Conservation (phyloP, 2,113 vertebrate species). For the Ciconia boyciana region DNA sequence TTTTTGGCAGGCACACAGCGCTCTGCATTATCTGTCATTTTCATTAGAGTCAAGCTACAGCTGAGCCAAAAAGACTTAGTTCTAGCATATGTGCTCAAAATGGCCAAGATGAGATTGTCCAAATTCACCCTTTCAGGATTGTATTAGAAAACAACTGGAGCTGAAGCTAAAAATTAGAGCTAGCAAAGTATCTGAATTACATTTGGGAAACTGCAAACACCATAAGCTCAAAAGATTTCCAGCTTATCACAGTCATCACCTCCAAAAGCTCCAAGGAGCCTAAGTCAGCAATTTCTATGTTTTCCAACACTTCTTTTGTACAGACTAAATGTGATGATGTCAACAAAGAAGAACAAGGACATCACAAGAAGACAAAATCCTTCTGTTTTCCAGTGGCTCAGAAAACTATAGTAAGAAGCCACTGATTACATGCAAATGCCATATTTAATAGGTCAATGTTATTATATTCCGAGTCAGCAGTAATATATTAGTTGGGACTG, state of each 20-base stretch:
- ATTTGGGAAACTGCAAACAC: slow-evolving; percentile 56
- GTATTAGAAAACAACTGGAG: slow-evolving; percentile 55
- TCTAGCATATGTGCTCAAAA: slow-evolving; percentile 78
- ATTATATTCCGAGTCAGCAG: slow-evolving; percentile 62
- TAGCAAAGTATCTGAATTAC: slow-evolving; percentile 56
- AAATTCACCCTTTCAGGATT: slow-evolving; percentile 73
- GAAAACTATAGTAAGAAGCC: slow-evolving; percentile 15
- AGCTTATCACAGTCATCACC: slow-evolving; percentile 52
- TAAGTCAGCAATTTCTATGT: slow-evolving; percentile 47
- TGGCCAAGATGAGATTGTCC: slow-evolving; percentile 75
- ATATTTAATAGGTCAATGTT: slow-evolving; percentile 57
- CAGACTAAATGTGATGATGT: slow-evolving; percentile 32
- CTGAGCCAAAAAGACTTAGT: slow-evolving; percentile 81
- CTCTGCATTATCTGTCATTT: slow-evolving; percentile 83
- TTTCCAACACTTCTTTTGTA: slow-evolving; percentile 4
- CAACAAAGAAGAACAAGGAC: slow-evolving; percentile 54
- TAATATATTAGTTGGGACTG: slow-evolving; percentile 48
- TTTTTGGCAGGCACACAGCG: slow-evolving; percentile 79
- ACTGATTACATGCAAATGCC: slow-evolving; percentile 36
- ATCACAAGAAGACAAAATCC: slow-evolving; percentile 63
- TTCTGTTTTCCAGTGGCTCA: slow-evolving; percentile 1
- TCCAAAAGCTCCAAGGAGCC: slow-evolving; percentile 53
- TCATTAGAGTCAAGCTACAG: slow-evolving; percentile 79
- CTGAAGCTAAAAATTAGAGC: slow-evolving; percentile 54
- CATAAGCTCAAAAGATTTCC: slow-evolving; percentile 44